These are phyloP conservation scores for Tiliqua scincoides DNA, from an alignment of 2,113 vertebrate species.

Conservation along the genomic window DNA sequence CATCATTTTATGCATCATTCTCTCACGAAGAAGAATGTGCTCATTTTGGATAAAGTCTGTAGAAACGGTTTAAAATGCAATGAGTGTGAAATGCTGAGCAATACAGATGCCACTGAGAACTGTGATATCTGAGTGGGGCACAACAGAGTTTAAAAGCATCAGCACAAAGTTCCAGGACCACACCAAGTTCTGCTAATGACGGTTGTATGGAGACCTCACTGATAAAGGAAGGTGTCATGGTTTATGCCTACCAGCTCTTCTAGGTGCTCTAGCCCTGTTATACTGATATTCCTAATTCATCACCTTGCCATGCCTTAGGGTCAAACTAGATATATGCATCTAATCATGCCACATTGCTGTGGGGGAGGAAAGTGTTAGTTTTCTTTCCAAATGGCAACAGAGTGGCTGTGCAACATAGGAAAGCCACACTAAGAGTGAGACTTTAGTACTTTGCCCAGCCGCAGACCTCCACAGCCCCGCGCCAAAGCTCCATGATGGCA, in stretches of 20 bases:
- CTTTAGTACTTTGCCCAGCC: too few species aligned
- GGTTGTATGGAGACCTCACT: background rate
- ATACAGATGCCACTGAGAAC: background rate
- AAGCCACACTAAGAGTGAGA: background rate
- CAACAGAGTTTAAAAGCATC: background rate
- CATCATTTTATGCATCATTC: background rate
- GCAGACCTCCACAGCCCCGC: too few species aligned
- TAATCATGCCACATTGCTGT: too few species aligned
- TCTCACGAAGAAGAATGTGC: background rate
- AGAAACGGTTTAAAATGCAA: too few species aligned
- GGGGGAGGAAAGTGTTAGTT: too few species aligned
- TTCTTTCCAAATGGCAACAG: too few species aligned
- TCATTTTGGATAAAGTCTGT: constrained; percentile 6
- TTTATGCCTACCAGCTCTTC: background rate
- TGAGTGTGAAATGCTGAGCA: too few species aligned
- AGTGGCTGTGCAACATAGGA: too few species aligned
- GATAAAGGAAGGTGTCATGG: background rate
- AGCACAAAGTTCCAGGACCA: background rate
- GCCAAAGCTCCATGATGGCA: too few species aligned
- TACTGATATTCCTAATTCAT: background rate
- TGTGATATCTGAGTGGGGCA: background rate
- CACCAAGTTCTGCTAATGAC: too few species aligned
- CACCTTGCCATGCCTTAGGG: background rate
- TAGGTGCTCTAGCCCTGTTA: background rate
- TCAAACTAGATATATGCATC: too few species aligned